A percentile compares a stretch with the other conserved stretches of the same genome.
Conservation (phyloP, 1,140 invertebrate genomes). For the Ostrea denselamellosa region DNA sequence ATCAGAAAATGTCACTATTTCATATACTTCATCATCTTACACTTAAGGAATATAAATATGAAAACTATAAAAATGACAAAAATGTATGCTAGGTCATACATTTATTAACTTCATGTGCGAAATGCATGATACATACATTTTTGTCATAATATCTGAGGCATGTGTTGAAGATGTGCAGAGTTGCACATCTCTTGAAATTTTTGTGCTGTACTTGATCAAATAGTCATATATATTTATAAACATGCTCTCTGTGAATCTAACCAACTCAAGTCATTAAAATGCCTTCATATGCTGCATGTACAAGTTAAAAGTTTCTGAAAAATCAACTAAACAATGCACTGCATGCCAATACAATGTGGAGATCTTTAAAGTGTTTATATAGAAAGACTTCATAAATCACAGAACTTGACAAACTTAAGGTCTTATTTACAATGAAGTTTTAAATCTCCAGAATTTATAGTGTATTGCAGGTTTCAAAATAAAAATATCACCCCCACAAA, state of each 20-base stretch:
- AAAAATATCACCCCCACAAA: neutral
- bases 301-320: neutral
- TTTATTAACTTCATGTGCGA: too few relatives aligned
- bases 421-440: neutral
- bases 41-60: neutral
- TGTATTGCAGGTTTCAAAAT: neutral
- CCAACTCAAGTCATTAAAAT: neutral
- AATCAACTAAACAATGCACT: neutral
- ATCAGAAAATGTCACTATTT: neutral
- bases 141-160: neutral
- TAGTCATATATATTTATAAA: neutral
- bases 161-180: neutral
- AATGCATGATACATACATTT: neutral
- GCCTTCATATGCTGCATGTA: neutral
- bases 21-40: neutral
- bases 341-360: neutral
- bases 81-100: neutral
- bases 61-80: neutral
- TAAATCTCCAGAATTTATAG: neutral
- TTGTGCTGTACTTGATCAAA: neutral
- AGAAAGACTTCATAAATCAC: slow-evolving; percentile 1
- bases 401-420: neutral
- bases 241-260: neutral
- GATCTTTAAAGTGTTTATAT: neutral
- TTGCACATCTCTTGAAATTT: neutral